Evolutionary conservation across 2,797 vertebrate species (phyloP).

Genomic region (Distichodus sexfasciatus): DNA sequence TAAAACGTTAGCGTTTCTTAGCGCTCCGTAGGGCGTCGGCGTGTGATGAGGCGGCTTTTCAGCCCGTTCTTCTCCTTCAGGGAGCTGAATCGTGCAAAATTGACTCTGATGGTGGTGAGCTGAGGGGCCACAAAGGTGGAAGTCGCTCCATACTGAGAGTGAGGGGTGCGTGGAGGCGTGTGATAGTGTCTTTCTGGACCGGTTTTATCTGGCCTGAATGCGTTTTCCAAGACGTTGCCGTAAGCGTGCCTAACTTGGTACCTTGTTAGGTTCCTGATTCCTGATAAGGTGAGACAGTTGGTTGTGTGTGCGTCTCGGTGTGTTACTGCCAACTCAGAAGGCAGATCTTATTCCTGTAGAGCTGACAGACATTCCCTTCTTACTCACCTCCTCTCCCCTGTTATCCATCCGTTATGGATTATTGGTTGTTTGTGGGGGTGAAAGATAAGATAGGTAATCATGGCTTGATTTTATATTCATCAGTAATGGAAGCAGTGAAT

Average conservation of each 20-base stretch:
- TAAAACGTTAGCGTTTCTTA: slow-evolving; percentile 67
- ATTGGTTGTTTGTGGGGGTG: slow-evolving; percentile 18
- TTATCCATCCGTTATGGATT: slow-evolving; percentile 17
- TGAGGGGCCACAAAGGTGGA: neutral
- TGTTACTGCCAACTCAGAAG: neutral
- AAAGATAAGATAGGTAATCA: slow-evolving; percentile 28
- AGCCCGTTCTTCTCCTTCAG: slow-evolving; percentile 11
- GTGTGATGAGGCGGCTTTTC: slow-evolving; percentile 9
- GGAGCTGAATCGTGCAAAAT: slow-evolving; percentile 16
- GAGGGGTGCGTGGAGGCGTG: neutral
- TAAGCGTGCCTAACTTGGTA: neutral
- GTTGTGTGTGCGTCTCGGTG: neutral
- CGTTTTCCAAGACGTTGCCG: neutral
- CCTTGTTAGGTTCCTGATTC: neutral
- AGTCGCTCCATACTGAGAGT: neutral
- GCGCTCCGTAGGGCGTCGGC: slow-evolving; percentile 37
- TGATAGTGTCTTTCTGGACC: neutral
- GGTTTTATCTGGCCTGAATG: slow-evolving; percentile 1
- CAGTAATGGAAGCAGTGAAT: slow-evolving; percentile 31
- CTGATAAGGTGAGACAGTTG: neutral
- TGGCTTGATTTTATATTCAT: slow-evolving; percentile 39
- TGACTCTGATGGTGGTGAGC: neutral
- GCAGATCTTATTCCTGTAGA: too few relatives aligned
- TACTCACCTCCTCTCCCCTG: neutral
- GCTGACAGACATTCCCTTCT: slow-evolving; percentile 5